phyloP scores from a whole-genome alignment of 2,888 invertebrate genomes.

The Pachydiplax longipennis region DNA sequence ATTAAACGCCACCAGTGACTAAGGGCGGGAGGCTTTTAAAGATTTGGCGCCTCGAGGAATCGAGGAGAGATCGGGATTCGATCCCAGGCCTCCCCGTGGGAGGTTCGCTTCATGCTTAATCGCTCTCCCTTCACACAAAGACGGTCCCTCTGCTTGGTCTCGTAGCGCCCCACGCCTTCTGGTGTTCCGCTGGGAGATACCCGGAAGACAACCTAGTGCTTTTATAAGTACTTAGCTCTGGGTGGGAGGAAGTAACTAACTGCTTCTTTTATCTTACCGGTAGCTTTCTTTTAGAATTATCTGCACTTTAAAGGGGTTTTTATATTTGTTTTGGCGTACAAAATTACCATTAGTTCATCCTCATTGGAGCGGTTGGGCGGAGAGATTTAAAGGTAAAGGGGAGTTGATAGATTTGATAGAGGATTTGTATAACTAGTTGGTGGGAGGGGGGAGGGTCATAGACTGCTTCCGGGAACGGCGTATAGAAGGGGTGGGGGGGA shows the following conservation, averaged over 20 bases:
- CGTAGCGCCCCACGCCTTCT: neutral
- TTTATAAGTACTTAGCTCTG: neutral
- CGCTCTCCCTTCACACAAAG: neutral
- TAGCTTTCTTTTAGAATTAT: neutral
- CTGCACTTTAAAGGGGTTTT: neutral
- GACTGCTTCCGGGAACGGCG: constrained; percentile 32
- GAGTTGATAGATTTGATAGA: neutral
- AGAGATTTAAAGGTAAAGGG: neutral
- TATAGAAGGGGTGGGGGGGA: constrained; percentile 14
- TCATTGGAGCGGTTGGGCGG: neutral
- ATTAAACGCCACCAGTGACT: constrained; percentile 20
- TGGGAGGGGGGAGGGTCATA: neutral
- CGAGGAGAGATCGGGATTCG: neutral
- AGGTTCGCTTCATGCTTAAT: neutral
- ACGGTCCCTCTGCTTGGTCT: neutral
- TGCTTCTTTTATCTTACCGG: neutral
- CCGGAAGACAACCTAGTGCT: neutral
- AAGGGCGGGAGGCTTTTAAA: neutral
- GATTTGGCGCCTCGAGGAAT: neutral
- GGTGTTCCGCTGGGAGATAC: neutral
- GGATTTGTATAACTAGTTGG: neutral
- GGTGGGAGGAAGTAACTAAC: neutral
- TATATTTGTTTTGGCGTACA: neutral
- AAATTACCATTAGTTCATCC: neutral
- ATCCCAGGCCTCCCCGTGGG: neutral